Evolutionary conservation across 2,888 invertebrate genomes (phyloP), one percentile per base, ranked within the genome.

Genomic region (Apodemia hepburni): DNA sequence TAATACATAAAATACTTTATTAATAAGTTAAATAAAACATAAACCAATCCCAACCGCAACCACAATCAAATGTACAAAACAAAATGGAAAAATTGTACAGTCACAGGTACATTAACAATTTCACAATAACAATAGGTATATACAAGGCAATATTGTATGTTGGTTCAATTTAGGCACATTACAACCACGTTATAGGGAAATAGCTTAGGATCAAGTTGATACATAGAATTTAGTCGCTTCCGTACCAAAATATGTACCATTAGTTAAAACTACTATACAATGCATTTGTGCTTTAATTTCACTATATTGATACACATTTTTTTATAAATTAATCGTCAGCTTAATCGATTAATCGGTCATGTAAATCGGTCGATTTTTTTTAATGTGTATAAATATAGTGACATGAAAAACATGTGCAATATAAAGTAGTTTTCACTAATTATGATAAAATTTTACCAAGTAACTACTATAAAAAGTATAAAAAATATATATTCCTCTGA

Each of bases 41-140:
- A 82, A 82, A 85, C 89, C 87, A 87, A 79, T 79, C 84, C 89
- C 87, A 87, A 82, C 87, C 85, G 79, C 80, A 86, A 88, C 87
- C 88, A 82, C 77, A 73, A 73, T 78, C 79, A 86, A 82, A 82
- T 78, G 82, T 38, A 79, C 71, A 73, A 67, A 69, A 67, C 70
- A 60, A 42, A 42, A 42, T 42, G 42, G 42, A 15, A 15, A 42
- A 42, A n/a, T 42, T 15, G n/a, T 15, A 42, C 42, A 42, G 15
- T 42, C 42, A 42, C 15, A 42, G 7, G 42, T 42, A 38, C 22
- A 60, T 60, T 33, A 33, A 60, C 17, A 60, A 18, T 3, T 49
- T 17, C 18, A 33, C 49, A 49, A 49, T 49, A 60, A n/a, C 15
- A 60, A 60, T 47, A 60, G 11, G 51, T 51, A 22, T 17, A 17